Evolutionary conservation across 2,888 invertebrate species (phyloP).

Genomic region (Cheilosia grossa): DNA sequence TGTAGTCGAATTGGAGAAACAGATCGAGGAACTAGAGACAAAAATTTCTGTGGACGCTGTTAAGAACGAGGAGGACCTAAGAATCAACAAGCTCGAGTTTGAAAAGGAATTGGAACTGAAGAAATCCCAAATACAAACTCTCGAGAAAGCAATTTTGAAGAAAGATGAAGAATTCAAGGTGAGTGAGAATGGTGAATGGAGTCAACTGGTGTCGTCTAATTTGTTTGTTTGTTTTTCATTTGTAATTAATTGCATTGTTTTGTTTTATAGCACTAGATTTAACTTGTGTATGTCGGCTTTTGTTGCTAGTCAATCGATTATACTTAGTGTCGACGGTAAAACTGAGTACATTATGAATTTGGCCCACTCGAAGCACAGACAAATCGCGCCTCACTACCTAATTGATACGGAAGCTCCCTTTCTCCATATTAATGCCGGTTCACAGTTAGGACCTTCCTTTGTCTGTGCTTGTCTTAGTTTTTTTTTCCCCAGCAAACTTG

Average conservation of each 20-base stretch:
- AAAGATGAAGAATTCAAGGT: slow-evolving; percentile 49
- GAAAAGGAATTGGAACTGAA: slow-evolving; percentile 13
- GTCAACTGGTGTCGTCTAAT: not conserved
- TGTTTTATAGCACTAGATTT: not conserved
- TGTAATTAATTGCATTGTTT: not conserved
- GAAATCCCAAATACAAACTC: not conserved
- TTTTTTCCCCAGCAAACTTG: no score
- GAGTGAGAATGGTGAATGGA: not conserved
- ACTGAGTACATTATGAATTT: no score
- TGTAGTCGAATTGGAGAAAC: slow-evolving; percentile 50
- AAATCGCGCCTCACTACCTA: no score
- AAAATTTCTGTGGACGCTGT: not conserved
- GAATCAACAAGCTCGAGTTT: slow-evolving; percentile 2
- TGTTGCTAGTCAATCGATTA: no score
- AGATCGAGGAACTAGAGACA: slow-evolving; percentile 43
- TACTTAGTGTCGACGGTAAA: no score
- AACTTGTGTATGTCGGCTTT: no score
- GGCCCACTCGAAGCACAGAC: no score
- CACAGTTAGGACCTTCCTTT: no score
- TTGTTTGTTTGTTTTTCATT: slow-evolving; percentile 5
- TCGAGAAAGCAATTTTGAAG: slow-evolving; percentile 14
- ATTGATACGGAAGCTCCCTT: no score
- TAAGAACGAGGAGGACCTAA: slow-evolving; percentile 18
- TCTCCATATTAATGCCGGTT: no score
- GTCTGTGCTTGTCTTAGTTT: no score